These are phyloP conservation scores for Porites evermanni DNA, from an alignment of 92 coral and sea anemone species.

Conservation along the genomic window DNA sequence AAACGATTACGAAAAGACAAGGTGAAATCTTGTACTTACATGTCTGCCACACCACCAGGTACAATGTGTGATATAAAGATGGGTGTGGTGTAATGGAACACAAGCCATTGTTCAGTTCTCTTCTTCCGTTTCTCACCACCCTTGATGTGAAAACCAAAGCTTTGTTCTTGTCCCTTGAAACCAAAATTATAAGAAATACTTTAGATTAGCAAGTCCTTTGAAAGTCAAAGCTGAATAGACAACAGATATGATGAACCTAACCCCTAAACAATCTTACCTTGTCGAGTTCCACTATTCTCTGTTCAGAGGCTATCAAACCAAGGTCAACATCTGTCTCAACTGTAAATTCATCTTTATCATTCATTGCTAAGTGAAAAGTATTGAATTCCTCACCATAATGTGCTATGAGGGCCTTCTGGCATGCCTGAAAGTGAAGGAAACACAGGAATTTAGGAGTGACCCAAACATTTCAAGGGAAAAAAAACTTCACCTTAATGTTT, in stretches of 20 bases:
- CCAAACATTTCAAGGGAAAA: too few species aligned
- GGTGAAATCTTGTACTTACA: constrained; percentile 47
- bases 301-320: constrained; percentile 74
- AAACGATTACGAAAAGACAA: too few species aligned
- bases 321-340: constrained; percentile 78
- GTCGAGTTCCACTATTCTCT: constrained; percentile 80
- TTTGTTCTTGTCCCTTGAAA: constrained; percentile 58
- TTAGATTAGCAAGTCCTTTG: background rate
- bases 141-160: constrained; percentile 92
- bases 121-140: constrained; percentile 90
- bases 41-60: constrained; percentile 80
- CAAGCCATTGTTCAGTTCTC: constrained; percentile 83
- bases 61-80: constrained; percentile 81
- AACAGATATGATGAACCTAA: too few species aligned
- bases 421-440: constrained; percentile 77
- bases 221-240: background rate
- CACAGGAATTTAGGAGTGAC: background rate
- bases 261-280: constrained; percentile 59
- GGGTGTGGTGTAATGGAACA: constrained; percentile 80
- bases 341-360: constrained; percentile 56
- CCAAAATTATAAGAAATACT: background rate
- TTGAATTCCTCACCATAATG: constrained; percentile 65
- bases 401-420: constrained; percentile 75
- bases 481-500: too few species aligned
- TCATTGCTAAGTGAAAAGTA: constrained; percentile 60